Base-by-base conservation (phyloP, 2,797 vertebrate species). In the Pristis pectinata region DNA sequence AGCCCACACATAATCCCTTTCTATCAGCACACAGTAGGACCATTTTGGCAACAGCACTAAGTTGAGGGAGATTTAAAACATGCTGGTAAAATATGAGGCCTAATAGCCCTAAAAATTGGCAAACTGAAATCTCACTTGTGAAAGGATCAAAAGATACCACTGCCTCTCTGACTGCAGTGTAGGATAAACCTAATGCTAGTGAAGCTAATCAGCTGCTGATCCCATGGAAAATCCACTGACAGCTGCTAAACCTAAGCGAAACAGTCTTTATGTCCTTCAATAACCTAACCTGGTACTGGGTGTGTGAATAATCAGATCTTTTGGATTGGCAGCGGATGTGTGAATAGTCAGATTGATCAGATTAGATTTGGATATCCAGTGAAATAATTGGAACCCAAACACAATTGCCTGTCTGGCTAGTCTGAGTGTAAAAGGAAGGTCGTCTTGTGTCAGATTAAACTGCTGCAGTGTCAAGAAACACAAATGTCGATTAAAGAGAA, bases 201-300 rank as follows among this genome's bases (percentile, higher is more conserved):
- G 92, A 94, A 44, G 92, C 70, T 94, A 94, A 94, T 94, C 70
- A 76, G 44, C 70, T 74, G 92, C 72, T 94, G 92, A 94, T 94
- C 92, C 34, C 92, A 72, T n/a, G 44, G 92, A 70, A 94, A 76
- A 94, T 94, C 44, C 70, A 72, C 44, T 76, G 92, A 94, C 92
- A 94, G 92, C 92, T 94, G 67, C 92, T 94, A 76, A 76, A 74
- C 92, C 92, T 15, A 94, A 74, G 92, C 5, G 44, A 76, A 56
- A 94, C 67, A 49, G 67, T n/a, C 11, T 27, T 94, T 76, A 94
- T 94, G 67, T 30, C 70, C 67, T 94, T 94, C 92, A 49, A 94
- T 94, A 94, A 53, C 70, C 74, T 49, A 94, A 74, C 67, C 64
- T 8, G 44, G 92, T 76, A 2, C 41, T 44, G 37, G 49, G 72